Base-by-base conservation (phyloP, 2,113 vertebrate species). In the Thymallus thymallus region DNA sequence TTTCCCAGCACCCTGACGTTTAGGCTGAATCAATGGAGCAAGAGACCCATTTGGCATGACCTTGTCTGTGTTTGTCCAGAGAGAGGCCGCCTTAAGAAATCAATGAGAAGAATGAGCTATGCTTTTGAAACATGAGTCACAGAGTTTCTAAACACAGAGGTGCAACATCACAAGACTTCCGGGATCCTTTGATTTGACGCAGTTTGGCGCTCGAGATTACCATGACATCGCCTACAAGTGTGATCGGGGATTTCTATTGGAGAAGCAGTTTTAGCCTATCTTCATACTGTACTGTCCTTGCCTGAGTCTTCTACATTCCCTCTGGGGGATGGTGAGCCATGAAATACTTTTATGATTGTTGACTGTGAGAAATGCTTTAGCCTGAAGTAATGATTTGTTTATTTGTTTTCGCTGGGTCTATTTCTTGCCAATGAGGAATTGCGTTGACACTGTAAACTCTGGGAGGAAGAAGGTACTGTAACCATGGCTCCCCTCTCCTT, bases 51-150 rank as follows among this genome's bases (percentile, higher is more conserved):
- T 68, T 77, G 60, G 22, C 70, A 48, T 74, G 80, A 75, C 80
- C 75, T 77, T 76, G 75, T 71, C 64, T 72, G 78, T n/a, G 10
- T 68, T 62, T 69, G 69, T 74, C 61, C 69, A 69, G 58, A 73
- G 60, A 23, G 58, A 26, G 13, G 63, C 62, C 24, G 55, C 46
- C 58, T 69, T 1, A 30, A 73, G 72, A 62, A 69, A 75, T 75
- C 65, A 62, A 74, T 58, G 46, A 20, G 20, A 56, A 66, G 41
- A 66, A 69, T 76, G 48, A 75, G 65, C 65, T 16, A 82, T 69
- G 69, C 16, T 45, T 69, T 51, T 10, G 22, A 63, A 78, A 69
- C 56, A 61, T 41, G 26, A 71, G 32, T 41, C 35, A 41, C 35
- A 9, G 35, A 41, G 35, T 41, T 41, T 41, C 9, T 41, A 41